Conservation (phyloP, 2,888 invertebrate species). For the Thera britannica region DNA sequence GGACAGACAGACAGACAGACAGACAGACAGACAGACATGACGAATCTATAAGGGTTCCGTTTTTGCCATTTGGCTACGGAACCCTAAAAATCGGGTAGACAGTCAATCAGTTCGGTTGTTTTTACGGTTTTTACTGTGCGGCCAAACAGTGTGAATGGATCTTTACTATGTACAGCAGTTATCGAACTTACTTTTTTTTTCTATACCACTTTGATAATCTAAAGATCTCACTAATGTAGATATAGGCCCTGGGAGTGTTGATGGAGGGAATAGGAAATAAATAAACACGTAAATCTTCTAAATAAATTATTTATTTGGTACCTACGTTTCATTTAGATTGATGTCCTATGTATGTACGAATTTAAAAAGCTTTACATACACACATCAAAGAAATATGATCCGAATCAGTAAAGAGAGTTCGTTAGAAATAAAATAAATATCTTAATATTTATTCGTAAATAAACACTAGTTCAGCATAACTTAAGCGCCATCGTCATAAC, state of each 20-base stretch:
- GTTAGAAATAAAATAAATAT: constrained; percentile 58
- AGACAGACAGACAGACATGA: too few species aligned
- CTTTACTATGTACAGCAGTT: background rate
- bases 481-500: constrained; percentile 72
- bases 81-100: too few species aligned
- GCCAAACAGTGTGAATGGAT: background rate
- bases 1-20: too few species aligned
- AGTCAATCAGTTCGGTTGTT: too few species aligned
- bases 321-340: constrained; percentile 51
- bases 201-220: too few species aligned
- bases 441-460: constrained; percentile 48
- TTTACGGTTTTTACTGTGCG: background rate
- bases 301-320: constrained; percentile 68
- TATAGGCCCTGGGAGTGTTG: too few species aligned
- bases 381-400: constrained; percentile 34
- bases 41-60: too few species aligned
- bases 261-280: background rate
- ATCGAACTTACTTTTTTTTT: background rate
- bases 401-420: constrained; percentile 42
- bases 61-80: too few species aligned
- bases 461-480: constrained; percentile 52
- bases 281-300: constrained; percentile 44
- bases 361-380: constrained; percentile 43
- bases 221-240: too few species aligned
- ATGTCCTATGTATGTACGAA: constrained; percentile 42